These are phyloP conservation scores for Macrotrachela quadricornifera DNA, from an alignment of 1,140 invertebrate species.

Conservation along the genomic window DNA sequence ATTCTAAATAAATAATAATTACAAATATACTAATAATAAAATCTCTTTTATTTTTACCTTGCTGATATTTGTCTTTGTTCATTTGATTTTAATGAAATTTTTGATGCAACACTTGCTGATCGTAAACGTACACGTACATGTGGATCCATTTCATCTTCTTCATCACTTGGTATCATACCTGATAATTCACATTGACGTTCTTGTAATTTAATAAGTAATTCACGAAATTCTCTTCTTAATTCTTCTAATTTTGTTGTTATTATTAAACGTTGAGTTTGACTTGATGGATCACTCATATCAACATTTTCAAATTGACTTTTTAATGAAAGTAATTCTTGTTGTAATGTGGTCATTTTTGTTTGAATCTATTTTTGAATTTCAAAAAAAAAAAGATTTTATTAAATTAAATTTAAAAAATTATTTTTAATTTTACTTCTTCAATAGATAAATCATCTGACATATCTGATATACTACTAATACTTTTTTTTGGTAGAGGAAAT, in stretches of 20 bases:
- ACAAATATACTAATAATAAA: too few relatives aligned
- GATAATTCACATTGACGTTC: background rate
- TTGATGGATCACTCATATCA: background rate
- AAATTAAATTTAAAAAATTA: background rate
- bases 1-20: too few relatives aligned
- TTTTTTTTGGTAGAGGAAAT: background rate
- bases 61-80: too few relatives aligned
- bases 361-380: background rate
- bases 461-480: background rate
- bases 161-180: slow-evolving; percentile 6
- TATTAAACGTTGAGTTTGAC: background rate
- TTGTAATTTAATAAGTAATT: background rate
- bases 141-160: slow-evolving; percentile 7
- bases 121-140: background rate
- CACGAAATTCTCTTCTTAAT: background rate
- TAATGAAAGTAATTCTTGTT: slow-evolving; percentile 1
- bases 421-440: background rate
- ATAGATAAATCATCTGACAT: background rate
- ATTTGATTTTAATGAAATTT: background rate
- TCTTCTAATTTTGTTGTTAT: slow-evolving; percentile 1
- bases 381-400: background rate
- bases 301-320: background rate
- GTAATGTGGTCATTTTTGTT: background rate
- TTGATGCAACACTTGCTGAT: background rate
- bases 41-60: too few relatives aligned